Conservation (phyloP, 37 sponge, comb jelly and placozoan genomes). For the Mnemiopsis leidyi region DNA sequence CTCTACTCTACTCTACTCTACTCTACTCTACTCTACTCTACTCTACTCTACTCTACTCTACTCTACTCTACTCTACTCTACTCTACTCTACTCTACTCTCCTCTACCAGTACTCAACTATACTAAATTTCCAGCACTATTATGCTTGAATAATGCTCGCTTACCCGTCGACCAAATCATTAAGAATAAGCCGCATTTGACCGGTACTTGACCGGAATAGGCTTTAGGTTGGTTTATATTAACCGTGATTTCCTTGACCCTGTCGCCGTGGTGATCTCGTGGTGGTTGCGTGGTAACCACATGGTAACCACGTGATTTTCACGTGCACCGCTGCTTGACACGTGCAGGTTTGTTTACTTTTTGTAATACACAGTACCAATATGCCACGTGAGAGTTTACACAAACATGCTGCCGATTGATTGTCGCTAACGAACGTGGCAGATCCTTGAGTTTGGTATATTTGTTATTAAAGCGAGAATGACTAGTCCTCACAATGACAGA, state of each 20-base stretch:
- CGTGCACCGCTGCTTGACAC: neutral
- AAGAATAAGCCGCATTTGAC: too few relatives aligned
- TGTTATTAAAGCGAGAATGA: neutral
- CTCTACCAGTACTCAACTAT: too few relatives aligned
- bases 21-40: too few relatives aligned
- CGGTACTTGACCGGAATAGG: too few relatives aligned
- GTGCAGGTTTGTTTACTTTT: neutral
- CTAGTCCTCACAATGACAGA: neutral
- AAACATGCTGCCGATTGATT: neutral
- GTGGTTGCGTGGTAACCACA: neutral
- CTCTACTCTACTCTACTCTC: too few relatives aligned
- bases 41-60: too few relatives aligned
- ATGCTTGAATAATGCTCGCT: too few relatives aligned
- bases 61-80: too few relatives aligned
- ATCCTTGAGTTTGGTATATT: neutral
- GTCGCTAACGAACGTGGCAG: neutral
- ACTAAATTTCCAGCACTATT: too few relatives aligned
- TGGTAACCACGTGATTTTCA: neutral
- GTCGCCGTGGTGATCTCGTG: neutral
- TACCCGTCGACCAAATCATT: too few relatives aligned
- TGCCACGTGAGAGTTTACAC: neutral
- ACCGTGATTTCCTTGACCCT: neutral
- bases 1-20: too few relatives aligned
- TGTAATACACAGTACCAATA: neutral
- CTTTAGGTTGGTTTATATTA: neutral